Evolutionary conservation across 92 coral and sea anemone genomes (phyloP).

Genomic region (Bergia puertoricense): DNA sequence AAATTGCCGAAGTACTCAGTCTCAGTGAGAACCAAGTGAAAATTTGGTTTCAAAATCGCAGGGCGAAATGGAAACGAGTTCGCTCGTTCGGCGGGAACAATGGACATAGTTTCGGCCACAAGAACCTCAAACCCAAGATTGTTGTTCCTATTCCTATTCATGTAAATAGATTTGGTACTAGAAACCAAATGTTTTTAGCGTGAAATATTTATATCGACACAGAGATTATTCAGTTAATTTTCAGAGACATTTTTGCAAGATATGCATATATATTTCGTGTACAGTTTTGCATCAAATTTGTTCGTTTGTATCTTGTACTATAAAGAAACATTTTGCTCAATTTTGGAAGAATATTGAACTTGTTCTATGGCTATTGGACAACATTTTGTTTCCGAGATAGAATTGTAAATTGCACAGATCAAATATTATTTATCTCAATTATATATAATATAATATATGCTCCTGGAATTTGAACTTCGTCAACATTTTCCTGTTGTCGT

Average conservation of each 20-base stretch:
- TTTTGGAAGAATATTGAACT: not conserved
- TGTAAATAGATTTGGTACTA: conserved; percentile 83
- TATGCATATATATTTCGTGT: conserved; percentile 9
- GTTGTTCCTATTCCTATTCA: conserved; percentile 98
- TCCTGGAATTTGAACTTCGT: conserved; percentile 38
- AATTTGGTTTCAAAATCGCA: conserved; percentile 99
- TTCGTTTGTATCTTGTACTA: conserved; percentile 24
- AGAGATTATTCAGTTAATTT: not conserved
- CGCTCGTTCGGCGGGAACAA: conserved; percentile 75
- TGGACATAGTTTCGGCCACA: conserved; percentile 64
- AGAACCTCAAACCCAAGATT: conserved; percentile 85
- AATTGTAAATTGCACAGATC: conserved; percentile 15
- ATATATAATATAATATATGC: conserved; percentile 15
- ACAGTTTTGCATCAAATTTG: conserved; percentile 22
- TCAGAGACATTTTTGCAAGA: conserved; percentile 14
- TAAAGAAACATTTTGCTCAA: not conserved
- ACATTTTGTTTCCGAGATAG: conserved; percentile 10
- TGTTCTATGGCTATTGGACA: not conserved
- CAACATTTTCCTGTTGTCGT: conserved; percentile 17
- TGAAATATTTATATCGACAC: conserved; percentile 37
- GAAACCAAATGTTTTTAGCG: conserved; percentile 70
- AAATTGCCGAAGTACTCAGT: conserved; percentile 84
- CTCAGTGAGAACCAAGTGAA: conserved; percentile 96
- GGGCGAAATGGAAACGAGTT: conserved; percentile 99
- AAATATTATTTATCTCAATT: conserved; percentile 34